Evolutionary conservation across 2,888 invertebrate species (phyloP), one percentile per base, ranked within the genome.

Genomic region (Strigamia crassipes): DNA sequence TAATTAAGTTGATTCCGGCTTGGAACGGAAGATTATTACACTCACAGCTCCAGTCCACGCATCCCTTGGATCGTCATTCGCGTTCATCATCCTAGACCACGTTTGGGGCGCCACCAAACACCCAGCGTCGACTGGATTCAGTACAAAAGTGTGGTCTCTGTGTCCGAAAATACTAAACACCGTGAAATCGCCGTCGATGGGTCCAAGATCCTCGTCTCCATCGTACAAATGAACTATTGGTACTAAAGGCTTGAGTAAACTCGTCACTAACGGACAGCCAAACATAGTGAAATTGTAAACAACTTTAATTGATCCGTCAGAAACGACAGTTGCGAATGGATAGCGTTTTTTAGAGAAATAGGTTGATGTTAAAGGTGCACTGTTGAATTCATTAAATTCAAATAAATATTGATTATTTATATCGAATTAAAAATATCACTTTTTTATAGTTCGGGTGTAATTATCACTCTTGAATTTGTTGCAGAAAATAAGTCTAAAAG

Each of bases 191-290:
- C 78, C 78, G 21, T 41, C 18, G 13, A 78, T 38, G 1, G 21
- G 41, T 1, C 78, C 78, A 1, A 34, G 31, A 18, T 78, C 41
- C 18, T 42, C 18, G 78, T 78, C n/a, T 12, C 38, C 38, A 15
- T 41, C 78, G 41, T 78, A 41, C 12, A 78, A 23, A 23, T 78
- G 78, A 12, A 78, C 34, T 15, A 78, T 13, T n/a, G 78, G 78
- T 5, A 34, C 23, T n/a, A 78, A 21, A 5, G 78, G 78, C 21
- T 78, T 3, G 2, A 38, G 18, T 38, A 78, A 78, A 41, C 42
- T 78, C 4, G 78, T 78, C 41, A 78, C 78, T 13, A 78, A 13
- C 21, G 78, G 78, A n/a, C 78, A 78, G 10, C 78, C 78, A 38
- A 41, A 78, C 21, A 21, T 38, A 3, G 38, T 13, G 41, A 41